Base-by-base conservation (phyloP, 2,113 vertebrate species). In the Equus przewalskii region DNA sequence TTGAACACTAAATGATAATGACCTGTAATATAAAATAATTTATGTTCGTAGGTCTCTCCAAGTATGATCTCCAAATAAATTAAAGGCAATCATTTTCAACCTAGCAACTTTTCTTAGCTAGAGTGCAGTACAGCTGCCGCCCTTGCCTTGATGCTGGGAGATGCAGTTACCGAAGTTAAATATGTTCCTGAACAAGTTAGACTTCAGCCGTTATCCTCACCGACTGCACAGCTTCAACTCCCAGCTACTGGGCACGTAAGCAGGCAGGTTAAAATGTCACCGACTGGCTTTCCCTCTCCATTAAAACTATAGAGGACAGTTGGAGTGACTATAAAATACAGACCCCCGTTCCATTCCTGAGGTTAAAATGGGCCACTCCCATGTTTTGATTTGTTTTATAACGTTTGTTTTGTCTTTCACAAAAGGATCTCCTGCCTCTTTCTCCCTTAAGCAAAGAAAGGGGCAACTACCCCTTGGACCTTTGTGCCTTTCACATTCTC, bases 1-100 rank as follows among this genome's bases (percentile, higher is more conserved):
- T 87, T 96, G 70, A 28, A 89, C 70, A 56, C 49, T 89, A 91
- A 96, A 72, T 86, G 83, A 64, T 95, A 92, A 94, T 85, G 73
- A 95, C 33, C 78, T 89, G n/a, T 44, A 86, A 56, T 49, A 69
- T 44, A 85, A 96, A 91, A 96, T 93, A 91, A 96, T 60, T 93
- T 65, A 76, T 22, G 56, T n/a, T 93, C 89, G 69, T 56, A 30
- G 44, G 86, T 75, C 80, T 75, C 69, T 96, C 16, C 84, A 46
- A 91, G 79, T 64, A 78, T 16, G n/a, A 86, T 56, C 94, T 94
- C 56, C 41, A 22, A 85, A 89, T 81, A 85, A 91, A 89, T 95
- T 58, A 97, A 30, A 95, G 69, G 75, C 44, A 36, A 26, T 80
- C 15, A 65, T 91, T 95, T 92, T 72, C 60, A 92, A 5, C 10